A percentile compares a stretch with the other conserved stretches of the same genome.
Conservation (phyloP, 2,888 invertebrate genomes). For the Matsumyia berberina region DNA sequence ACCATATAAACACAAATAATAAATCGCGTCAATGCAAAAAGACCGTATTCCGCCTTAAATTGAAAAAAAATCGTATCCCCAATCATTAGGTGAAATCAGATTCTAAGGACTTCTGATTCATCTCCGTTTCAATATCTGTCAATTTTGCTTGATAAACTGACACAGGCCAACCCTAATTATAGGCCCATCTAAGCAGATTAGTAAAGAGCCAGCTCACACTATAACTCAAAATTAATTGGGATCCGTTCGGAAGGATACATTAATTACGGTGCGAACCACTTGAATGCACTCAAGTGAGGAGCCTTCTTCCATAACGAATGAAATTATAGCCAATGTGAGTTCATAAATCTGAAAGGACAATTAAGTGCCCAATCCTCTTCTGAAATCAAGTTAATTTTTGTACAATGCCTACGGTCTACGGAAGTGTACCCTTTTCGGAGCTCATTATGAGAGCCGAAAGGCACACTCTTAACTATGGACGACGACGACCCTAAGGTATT, state of each 20-base stretch:
- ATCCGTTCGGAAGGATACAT: slow-evolving; percentile 22
- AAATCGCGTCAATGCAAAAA: too few relatives aligned
- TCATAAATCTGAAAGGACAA: slow-evolving; percentile 53
- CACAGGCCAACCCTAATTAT: background rate
- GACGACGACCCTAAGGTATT: slow-evolving; percentile 5
- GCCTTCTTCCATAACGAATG: slow-evolving; percentile 12
- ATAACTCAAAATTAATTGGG: slow-evolving; percentile 22
- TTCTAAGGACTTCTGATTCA: too few relatives aligned
- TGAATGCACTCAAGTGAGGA: slow-evolving; percentile 40
- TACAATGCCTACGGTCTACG: slow-evolving; percentile 19
- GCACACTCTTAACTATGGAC: slow-evolving; percentile 1
- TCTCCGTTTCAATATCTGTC: background rate
- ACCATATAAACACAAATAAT: too few relatives aligned
- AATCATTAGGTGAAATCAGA: too few relatives aligned
- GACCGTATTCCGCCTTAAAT: too few relatives aligned
- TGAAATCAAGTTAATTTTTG: slow-evolving; percentile 33
- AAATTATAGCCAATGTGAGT: slow-evolving; percentile 23
- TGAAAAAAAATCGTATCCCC: too few relatives aligned
- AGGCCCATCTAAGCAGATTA: slow-evolving; percentile 10
- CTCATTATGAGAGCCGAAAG: slow-evolving; percentile 46
- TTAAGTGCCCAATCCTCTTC: slow-evolving; percentile 34
- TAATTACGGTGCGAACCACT: slow-evolving; percentile 32
- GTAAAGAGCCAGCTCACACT: slow-evolving; percentile 1
- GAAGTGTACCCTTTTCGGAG: slow-evolving; percentile 51
- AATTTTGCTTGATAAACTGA: slow-evolving; percentile 6